Base-by-base conservation (phyloP, 2,888 invertebrate species). In the Ethmia dodecea region DNA sequence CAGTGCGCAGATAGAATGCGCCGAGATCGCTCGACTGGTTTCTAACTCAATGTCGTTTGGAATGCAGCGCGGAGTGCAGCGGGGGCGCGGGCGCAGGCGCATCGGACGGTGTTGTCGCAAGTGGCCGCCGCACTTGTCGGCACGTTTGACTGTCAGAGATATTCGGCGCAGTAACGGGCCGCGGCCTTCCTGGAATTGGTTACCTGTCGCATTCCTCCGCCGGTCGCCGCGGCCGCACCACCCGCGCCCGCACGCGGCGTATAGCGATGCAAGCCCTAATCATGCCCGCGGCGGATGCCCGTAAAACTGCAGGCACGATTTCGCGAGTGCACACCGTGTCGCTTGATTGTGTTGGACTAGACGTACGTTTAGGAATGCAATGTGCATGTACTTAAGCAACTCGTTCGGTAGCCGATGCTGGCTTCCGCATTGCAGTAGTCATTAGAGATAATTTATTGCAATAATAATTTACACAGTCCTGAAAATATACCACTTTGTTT, bases 91-190 rank as follows among this genome's bases (percentile, higher is more conserved):
- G 60, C 55, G 57, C 60, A 55, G 64, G 66, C 66, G 69, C 78
- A 73, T 74, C 75, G 77, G 60, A 61, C 74, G 70, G 69, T 77
- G 79, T 80, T 78, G 83, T 81, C 83, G 79, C 80, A 78, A 81
- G 83, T 79, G 80, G 75, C 72, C 69, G 66, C 61, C 79, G 79
- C 84, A 83, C 83, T 84, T 81, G 84, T 80, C 81, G 84, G 83
- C 80, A 72, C 83, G 78, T 83, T 83, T 83, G 83, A 81, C 76
- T 75, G 79, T 68, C 66, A 70, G 79, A 81, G 83, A 83, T 83
- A 81, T 84, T 84, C 83, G 84, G 83, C 83, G 78, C 83, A 73
- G 83, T 84, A 84, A 84, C 84, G 84, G 84, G 73, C 79, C 81
- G 72, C 74, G 80, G 83, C 83, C 83, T 86, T 84, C 84, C 80